Percentiles rank a stretch among this genome's conserved stretches.
These are phyloP conservation scores for Cylloceria caligata DNA, from an alignment of 2,888 invertebrate genomes.

Conservation along the genomic window DNA sequence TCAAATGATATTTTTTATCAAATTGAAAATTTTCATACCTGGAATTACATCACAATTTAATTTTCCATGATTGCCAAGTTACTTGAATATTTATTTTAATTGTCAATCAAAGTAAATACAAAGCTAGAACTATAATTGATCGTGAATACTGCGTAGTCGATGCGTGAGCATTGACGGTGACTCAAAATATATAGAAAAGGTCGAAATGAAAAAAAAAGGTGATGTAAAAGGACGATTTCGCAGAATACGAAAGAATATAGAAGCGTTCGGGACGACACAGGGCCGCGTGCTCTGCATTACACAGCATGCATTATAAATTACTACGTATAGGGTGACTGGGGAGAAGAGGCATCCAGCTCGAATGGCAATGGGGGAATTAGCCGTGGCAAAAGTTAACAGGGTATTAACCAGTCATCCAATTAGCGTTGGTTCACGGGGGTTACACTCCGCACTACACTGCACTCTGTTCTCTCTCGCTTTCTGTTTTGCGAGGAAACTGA, in stretches of 20 bases:
- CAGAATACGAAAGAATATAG: not conserved
- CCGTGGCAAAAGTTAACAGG: constrained; percentile 68
- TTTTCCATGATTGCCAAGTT: not conserved
- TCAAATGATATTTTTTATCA: too few relatives aligned
- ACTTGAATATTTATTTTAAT: not conserved
- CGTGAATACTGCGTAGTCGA: not conserved
- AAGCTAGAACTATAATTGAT: not conserved
- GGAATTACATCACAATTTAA: too few relatives aligned
- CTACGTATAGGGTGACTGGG: constrained; percentile 18
- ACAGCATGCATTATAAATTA: constrained; percentile 21
- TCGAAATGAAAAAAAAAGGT: not conserved
- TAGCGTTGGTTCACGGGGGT: constrained; percentile 65
- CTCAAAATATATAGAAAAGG: not conserved
- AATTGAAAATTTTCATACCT: too few relatives aligned
- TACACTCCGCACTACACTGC: constrained; percentile 8
- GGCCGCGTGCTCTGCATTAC: not conserved
- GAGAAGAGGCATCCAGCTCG: constrained; percentile 23
- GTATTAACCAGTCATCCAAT: constrained; percentile 73
- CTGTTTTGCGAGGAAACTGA: constrained; percentile 35
- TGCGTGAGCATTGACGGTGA: not conserved
- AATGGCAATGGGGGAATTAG: constrained; percentile 42
- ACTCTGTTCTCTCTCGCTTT: constrained; percentile 6
- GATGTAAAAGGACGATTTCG: not conserved
- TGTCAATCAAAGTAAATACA: not conserved
- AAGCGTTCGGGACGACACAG: not conserved